These are phyloP conservation scores for Peromyscus aztecus DNA, from an alignment of 2,797 vertebrate genomes.

Conservation along the genomic window DNA sequence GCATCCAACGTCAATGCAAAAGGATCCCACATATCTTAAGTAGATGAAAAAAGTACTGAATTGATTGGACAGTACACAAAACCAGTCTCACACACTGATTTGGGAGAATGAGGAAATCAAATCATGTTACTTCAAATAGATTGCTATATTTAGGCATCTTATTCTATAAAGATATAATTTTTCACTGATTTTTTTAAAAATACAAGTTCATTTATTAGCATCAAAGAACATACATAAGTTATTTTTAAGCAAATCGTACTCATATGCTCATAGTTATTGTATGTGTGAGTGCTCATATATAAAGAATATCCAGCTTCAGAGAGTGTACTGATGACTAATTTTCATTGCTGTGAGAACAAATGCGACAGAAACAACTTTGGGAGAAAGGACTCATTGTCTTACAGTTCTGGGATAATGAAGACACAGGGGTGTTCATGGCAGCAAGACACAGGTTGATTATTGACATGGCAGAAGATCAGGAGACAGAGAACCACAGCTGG, in stretches of 20 bases:
- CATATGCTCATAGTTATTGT: background rate
- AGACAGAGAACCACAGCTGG: background rate
- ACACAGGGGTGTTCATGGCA: background rate
- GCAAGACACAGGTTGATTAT: background rate
- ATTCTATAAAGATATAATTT: background rate
- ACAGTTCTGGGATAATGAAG: background rate
- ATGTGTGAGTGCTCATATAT: background rate
- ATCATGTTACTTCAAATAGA: background rate
- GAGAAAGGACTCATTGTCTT: background rate
- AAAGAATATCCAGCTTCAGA: slow-evolving; percentile 1
- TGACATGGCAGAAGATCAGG: background rate
- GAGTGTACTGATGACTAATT: background rate
- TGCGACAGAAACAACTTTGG: background rate
- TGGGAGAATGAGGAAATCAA: slow-evolving; percentile 6
- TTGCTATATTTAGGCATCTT: background rate
- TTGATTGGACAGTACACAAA: background rate
- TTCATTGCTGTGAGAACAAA: background rate
- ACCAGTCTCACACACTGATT: background rate
- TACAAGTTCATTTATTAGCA: background rate
- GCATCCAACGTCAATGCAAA: background rate
- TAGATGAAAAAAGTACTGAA: slow-evolving; percentile 43
- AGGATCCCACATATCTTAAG: slow-evolving; percentile 23
- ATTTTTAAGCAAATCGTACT: background rate
- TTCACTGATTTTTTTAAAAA: slow-evolving; percentile 51
- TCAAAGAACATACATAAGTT: slow-evolving; percentile 5